A percentile compares a stretch with the other conserved stretches of the same genome.
phyloP scores from a whole-genome alignment of 2,888 invertebrate species.

The Crepidodera aurea region DNA sequence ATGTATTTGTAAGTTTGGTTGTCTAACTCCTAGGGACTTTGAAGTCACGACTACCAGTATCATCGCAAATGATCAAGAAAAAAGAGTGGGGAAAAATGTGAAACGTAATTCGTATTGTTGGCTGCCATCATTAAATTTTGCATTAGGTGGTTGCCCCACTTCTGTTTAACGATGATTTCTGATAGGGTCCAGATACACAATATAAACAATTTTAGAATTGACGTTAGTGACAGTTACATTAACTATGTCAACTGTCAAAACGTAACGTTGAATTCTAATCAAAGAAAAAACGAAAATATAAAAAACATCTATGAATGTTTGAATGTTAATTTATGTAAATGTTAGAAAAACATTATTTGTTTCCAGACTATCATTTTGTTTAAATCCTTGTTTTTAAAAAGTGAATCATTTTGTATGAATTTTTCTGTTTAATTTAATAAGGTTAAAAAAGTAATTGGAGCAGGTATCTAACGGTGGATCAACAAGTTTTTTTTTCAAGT shows the following conservation, averaged over 20 bases:
- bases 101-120: too few species aligned
- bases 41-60: too few species aligned
- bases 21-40: too few species aligned
- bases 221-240: not conserved
- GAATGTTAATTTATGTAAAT: constrained; percentile 7
- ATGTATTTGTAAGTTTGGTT: too few species aligned
- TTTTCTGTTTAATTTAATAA: not conserved
- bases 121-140: too few species aligned
- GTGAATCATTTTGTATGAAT: not conserved
- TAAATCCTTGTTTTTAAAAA: not conserved
- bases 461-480: constrained; percentile 10
- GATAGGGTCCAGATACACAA: too few species aligned
- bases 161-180: too few species aligned
- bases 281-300: constrained; percentile 1
- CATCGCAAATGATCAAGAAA: too few species aligned
- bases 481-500: constrained; percentile 9
- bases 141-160: too few species aligned
- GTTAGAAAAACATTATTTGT: not conserved
- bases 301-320: not conserved
- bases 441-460: not conserved
- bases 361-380: not conserved
- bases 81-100: too few species aligned
- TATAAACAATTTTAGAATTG: too few species aligned
- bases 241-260: constrained; percentile 8
- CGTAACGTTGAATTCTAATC: not conserved